Evolutionary conservation across 2,888 invertebrate genomes (phyloP).

Genomic region (Cephus runcator): DNA sequence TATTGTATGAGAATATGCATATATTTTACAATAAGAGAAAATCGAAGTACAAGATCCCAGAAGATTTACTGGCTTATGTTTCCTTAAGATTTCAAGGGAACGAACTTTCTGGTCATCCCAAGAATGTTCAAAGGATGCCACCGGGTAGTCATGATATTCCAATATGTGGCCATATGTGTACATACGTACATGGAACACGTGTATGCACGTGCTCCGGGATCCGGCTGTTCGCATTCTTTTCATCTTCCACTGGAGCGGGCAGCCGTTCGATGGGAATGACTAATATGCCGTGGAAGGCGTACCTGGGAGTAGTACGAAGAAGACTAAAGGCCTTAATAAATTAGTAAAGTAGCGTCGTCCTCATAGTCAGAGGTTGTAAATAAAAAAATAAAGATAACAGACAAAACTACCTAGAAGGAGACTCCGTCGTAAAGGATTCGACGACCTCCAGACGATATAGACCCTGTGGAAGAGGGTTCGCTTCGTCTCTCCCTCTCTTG

Average conservation of each 20-base stretch:
- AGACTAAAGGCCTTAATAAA: background rate
- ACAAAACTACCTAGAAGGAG: background rate
- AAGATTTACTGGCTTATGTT: background rate
- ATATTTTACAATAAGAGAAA: background rate
- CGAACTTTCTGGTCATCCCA: background rate
- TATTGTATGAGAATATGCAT: background rate
- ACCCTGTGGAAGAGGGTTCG: too few relatives aligned
- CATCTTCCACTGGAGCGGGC: constrained; percentile 20
- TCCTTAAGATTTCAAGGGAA: background rate
- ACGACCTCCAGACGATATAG: background rate
- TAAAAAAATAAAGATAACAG: background rate
- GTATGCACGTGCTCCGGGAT: constrained; percentile 37
- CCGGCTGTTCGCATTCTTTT: constrained; percentile 54
- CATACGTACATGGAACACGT: constrained; percentile 43
- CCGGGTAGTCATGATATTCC: background rate
- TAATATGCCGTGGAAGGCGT: background rate
- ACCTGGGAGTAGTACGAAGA: background rate
- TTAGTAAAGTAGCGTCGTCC: background rate
- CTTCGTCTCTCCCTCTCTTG: background rate
- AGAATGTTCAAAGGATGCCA: background rate
- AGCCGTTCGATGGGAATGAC: background rate
- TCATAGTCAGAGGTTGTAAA: background rate
- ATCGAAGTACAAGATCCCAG: background rate
- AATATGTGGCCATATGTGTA: background rate
- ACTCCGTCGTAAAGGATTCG: background rate